Evolutionary conservation across 2,797 vertebrate species (phyloP).

Genomic region (Labeo calbasu): DNA sequence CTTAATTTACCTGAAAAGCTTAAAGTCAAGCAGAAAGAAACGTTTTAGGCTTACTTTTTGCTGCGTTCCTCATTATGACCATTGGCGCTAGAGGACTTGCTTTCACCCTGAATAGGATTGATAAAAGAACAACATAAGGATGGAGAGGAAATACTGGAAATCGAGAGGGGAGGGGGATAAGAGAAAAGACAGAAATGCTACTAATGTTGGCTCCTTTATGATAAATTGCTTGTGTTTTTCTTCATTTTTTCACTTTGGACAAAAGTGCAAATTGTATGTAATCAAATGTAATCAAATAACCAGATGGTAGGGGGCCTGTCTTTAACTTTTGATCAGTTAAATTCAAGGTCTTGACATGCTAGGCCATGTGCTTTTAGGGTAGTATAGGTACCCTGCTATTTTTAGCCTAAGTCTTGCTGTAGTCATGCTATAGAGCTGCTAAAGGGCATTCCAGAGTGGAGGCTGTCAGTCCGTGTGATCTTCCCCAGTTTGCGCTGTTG

Average conservation of each 20-base stretch:
- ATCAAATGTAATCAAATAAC: conserved; percentile 59
- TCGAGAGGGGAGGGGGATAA: conserved; percentile 86
- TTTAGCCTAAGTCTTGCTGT: conserved; percentile 92
- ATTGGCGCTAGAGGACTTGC: conserved; percentile 99
- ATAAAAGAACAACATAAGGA: conserved; percentile 98
- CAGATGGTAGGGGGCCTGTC: conserved; percentile 59
- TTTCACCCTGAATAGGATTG: conserved; percentile 99
- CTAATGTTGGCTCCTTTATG: conserved; percentile 16
- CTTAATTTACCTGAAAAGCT: neutral
- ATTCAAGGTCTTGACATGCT: conserved; percentile 64
- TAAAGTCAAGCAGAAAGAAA: neutral
- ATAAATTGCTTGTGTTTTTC: conserved; percentile 6
- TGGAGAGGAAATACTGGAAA: conserved; percentile 98
- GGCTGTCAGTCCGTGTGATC: conserved; percentile 97
- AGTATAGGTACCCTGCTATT: conserved; percentile 85
- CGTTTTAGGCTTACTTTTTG: conserved; percentile 88
- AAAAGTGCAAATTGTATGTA: neutral
- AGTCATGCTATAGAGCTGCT: conserved; percentile 92
- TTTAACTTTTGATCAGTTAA: neutral
- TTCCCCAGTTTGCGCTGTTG: conserved; percentile 99
- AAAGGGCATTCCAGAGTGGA: conserved; percentile 95
- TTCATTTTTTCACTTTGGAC: conserved; percentile 4
- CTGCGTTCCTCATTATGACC: conserved; percentile 95
- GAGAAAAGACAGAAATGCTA: conserved; percentile 83
- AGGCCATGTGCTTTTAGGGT: conserved; percentile 45